Conservation (phyloP, 2,888 invertebrate species). For the Vanessa cardui region DNA sequence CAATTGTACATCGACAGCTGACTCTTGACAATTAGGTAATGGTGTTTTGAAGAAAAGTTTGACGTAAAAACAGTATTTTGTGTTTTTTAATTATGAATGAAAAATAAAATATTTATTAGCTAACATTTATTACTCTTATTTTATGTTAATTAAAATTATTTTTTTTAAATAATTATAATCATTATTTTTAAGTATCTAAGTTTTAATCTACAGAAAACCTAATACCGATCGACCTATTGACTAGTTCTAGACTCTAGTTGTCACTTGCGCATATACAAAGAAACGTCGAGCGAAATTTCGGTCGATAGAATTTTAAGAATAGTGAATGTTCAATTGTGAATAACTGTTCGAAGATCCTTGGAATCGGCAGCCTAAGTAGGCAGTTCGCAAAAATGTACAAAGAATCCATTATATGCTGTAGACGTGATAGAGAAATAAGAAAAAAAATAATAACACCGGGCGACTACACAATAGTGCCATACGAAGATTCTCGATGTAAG, state of each 20-base stretch:
- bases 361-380: neutral
- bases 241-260: neutral
- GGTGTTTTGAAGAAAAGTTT: no score
- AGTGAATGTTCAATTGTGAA: neutral
- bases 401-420: constrained; percentile 57
- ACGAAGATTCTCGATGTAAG: constrained; percentile 73
- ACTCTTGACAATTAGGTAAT: neutral
- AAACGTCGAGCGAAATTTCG: neutral
- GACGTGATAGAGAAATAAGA: constrained; percentile 66
- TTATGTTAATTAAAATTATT: no score
- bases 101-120: no score
- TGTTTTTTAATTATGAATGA: no score
- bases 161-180: no score
- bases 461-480: constrained; percentile 68
- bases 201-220: no score
- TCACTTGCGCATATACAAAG: neutral
- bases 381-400: constrained; percentile 51
- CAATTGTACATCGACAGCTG: neutral
- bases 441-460: constrained; percentile 68
- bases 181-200: no score
- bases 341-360: neutral
- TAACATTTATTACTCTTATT: no score
- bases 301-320: neutral
- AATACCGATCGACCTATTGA: no score
- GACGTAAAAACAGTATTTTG: no score